Base-by-base conservation (phyloP, 1,140 invertebrate species). In the Danaus melanippus region DNA sequence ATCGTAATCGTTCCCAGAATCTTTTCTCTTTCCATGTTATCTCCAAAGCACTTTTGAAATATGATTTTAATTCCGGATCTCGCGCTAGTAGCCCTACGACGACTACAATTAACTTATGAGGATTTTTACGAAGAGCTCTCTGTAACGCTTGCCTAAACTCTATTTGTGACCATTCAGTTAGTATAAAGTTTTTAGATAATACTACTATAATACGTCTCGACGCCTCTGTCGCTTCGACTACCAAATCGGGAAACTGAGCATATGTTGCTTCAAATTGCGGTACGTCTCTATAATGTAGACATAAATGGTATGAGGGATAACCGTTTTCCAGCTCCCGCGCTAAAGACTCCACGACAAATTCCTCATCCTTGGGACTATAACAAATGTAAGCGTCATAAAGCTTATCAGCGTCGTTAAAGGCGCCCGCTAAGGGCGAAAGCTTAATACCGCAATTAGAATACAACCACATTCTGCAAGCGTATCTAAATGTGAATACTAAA, bases 1-100 rank as follows among this genome's bases (percentile, higher is more conserved):
- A 97, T 55, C 93, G 90, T 67, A 97, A 88, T 74, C 95, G 93
- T 73, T 97, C 95, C 95, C 95, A 97, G 79, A 97, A 97, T 62
- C 93, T 90, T 69, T 94, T 94, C 79, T 97, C 95, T 60, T 92
- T 94, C 93, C 95, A 96, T 46, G 92, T 90, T 32, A 97, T 89
- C 68, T 92, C 92, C 69, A 95, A 94, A 84, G 94, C 93, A 2
- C 94, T 95, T 75, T 96, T 95, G 32, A 97, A 87, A 84, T 96
- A 97, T 10, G 95, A 92, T 77, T 95, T 90, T 41, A 97, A 86
- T 75, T 97, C 96, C 5, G 93, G 92, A 80, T 97, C 96, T 51
- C 94, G 88, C 69, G 96, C 92, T 45, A 94, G 89, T 55, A 93
- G 92, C 11, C 94, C 94, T 61, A 94, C 91, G 64, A 95, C 91